Conservation (phyloP, 1,140 invertebrate species). For the Drosophila jambulina region DNA sequence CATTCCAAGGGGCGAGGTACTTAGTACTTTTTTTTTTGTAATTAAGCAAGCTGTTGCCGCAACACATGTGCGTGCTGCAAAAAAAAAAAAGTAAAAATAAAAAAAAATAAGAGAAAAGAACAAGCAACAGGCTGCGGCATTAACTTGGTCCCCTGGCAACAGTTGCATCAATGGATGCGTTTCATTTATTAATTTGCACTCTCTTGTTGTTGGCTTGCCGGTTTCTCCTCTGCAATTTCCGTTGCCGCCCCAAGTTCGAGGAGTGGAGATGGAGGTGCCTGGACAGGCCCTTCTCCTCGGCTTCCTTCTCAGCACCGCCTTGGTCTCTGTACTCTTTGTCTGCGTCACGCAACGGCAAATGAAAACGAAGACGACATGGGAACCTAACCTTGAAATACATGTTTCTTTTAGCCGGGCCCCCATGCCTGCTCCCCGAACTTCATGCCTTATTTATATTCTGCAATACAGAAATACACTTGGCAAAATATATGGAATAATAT, state of each 20-base stretch:
- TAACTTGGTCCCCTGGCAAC: conserved; percentile 23
- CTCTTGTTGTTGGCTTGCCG: conserved; percentile 41
- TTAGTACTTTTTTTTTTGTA: conserved; percentile 37
- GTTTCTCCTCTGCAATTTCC: conserved; percentile 17
- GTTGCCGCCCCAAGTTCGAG: conserved; percentile 18
- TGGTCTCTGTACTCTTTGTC: conserved; percentile 28
- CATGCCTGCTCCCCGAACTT: background rate
- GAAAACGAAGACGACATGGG: conserved; percentile 74
- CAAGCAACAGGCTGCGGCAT: conserved; percentile 30
- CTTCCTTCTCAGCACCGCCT: conserved; percentile 17
- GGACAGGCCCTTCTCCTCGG: conserved; percentile 22
- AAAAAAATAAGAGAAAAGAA: conserved; percentile 2
- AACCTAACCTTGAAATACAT: conserved; percentile 74
- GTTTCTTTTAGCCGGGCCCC: conserved; percentile 28
- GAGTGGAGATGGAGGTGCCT: conserved; percentile 22
- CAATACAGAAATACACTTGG: conserved; percentile 16
- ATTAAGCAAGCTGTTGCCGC: conserved; percentile 71
- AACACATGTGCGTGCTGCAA: conserved; percentile 66
- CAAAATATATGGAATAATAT: background rate
- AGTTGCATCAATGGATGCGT: conserved; percentile 79
- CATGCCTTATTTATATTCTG: conserved; percentile 26
- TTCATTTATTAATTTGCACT: conserved; percentile 76
- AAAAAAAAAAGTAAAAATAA: conserved; percentile 4
- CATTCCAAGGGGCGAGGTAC: conserved; percentile 21
- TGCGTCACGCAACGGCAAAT: conserved; percentile 69